A percentile compares a stretch with the other conserved stretches of the same genome.
These are phyloP conservation scores for Pangasianodon gigas DNA, from an alignment of 2,113 vertebrate genomes.

Conservation along the genomic window DNA sequence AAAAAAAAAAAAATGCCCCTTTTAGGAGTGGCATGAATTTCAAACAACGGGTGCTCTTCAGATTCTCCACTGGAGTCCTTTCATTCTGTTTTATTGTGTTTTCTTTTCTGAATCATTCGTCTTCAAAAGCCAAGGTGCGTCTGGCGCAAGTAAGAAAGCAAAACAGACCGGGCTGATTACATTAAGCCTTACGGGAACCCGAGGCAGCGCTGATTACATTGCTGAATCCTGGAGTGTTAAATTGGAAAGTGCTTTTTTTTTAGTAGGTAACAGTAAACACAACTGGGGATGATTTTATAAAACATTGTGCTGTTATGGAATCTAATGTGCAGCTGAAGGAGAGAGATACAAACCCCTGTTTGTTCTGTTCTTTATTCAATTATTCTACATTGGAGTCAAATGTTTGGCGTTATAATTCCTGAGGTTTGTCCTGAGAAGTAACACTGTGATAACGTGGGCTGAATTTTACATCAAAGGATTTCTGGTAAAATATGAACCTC, in stretches of 20 bases:
- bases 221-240: conserved; percentile 25
- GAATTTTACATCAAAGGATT: conserved; percentile 18
- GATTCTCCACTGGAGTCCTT: conserved; percentile 1
- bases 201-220: conserved; percentile 66
- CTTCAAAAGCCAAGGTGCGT: conserved; percentile 56
- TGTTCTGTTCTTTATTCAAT: conserved; percentile 3
- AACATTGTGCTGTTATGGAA: background rate
- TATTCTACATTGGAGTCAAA: conserved; percentile 15
- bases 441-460: background rate
- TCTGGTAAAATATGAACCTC: background rate
- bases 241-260: conserved; percentile 25
- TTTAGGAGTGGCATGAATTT: conserved; percentile 52
- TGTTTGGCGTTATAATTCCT: conserved; percentile 47
- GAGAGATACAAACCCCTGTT: background rate
- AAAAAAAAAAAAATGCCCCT: conserved; percentile 53
- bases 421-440: background rate
- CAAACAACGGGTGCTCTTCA: background rate
- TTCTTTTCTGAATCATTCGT: conserved; percentile 60
- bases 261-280: background rate
- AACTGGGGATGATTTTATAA: conserved; percentile 17
- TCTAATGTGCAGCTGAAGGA: background rate
- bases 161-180: conserved; percentile 58
- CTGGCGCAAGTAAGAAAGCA: conserved; percentile 53
- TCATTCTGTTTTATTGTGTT: background rate
- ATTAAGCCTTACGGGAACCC: conserved; percentile 64